Percentiles rank a stretch among this genome's conserved stretches.
phyloP scores from a whole-genome alignment of 35 echinoderm and acorn worm genomes.

The Patiria miniata region DNA sequence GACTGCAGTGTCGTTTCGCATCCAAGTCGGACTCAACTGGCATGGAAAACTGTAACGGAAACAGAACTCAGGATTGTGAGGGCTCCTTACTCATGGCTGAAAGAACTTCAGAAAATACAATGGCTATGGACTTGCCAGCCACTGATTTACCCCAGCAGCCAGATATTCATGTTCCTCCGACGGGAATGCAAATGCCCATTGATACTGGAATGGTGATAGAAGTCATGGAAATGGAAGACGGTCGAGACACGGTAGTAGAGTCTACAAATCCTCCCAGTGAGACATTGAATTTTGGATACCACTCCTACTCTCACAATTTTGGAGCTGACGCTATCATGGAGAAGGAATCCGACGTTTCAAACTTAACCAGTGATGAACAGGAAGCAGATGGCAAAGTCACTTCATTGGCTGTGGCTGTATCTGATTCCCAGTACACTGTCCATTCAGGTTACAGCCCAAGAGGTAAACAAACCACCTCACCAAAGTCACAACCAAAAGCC shows the following conservation, averaged over 20 bases:
- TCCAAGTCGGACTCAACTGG: conserved; percentile 4
- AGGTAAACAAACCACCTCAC: conserved; percentile 69
- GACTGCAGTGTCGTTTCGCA: conserved; percentile 22
- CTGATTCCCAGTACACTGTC: conserved; percentile 80
- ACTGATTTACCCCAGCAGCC: background rate
- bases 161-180: background rate
- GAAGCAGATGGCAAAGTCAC: conserved; percentile 62
- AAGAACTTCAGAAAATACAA: conserved; percentile 40
- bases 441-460: conserved; percentile 96
- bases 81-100: conserved; percentile 24
- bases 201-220: conserved; percentile 93
- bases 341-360: conserved; percentile 86
- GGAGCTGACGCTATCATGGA: conserved; percentile 91
- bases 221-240: conserved; percentile 80
- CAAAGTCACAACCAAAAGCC: conserved; percentile 56
- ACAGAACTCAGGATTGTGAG: background rate
- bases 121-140: background rate
- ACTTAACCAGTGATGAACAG: conserved; percentile 85
- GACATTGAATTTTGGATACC: conserved; percentile 78
- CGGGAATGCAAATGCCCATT: conserved; percentile 72
- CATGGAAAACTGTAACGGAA: conserved; percentile 22
- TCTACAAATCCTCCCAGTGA: conserved; percentile 40
- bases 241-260: conserved; percentile 36
- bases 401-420: background rate
- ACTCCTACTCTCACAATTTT: conserved; percentile 97